These are phyloP conservation scores for Oxygymnocypris stewartii DNA, from an alignment of 2,113 vertebrate genomes.

Conservation along the genomic window DNA sequence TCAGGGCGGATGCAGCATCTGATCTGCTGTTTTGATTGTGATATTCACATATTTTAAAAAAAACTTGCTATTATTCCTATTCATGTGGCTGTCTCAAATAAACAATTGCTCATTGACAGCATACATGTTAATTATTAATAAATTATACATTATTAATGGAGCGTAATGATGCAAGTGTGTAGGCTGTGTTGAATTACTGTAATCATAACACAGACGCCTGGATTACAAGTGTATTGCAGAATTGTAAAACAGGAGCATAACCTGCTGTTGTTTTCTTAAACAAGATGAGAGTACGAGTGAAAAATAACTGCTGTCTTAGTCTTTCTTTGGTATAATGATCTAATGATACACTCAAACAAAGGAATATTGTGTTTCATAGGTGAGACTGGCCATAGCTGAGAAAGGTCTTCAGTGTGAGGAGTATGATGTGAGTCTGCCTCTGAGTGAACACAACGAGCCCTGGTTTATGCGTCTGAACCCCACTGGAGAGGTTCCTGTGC, in stretches of 20 bases:
- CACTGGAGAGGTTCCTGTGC: conserved; percentile 92
- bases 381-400: conserved; percentile 93
- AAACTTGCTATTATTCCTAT: not conserved
- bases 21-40: not conserved
- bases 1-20: not conserved
- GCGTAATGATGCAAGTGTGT: not conserved
- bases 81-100: not conserved
- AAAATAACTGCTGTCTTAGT: not conserved
- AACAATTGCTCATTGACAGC: not conserved
- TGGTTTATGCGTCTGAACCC: conserved; percentile 98
- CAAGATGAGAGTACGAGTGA: not conserved
- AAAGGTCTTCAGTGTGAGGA: conserved; percentile 89
- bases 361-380: conserved; percentile 70
- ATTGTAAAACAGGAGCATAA: not conserved
- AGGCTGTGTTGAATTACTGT: not conserved
- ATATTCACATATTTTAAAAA: not conserved
- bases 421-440: conserved; percentile 91
- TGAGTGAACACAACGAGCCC: conserved; percentile 97
- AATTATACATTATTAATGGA: not conserved
- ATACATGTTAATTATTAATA: conserved; percentile 3
- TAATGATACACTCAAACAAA: not conserved
- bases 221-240: not conserved
- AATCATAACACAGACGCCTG: not conserved
- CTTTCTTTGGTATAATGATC: not conserved
- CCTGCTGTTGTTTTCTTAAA: conserved; percentile 2